Conservation (phyloP, 2,113 vertebrate genomes). For the Thunnus maccoyii region DNA sequence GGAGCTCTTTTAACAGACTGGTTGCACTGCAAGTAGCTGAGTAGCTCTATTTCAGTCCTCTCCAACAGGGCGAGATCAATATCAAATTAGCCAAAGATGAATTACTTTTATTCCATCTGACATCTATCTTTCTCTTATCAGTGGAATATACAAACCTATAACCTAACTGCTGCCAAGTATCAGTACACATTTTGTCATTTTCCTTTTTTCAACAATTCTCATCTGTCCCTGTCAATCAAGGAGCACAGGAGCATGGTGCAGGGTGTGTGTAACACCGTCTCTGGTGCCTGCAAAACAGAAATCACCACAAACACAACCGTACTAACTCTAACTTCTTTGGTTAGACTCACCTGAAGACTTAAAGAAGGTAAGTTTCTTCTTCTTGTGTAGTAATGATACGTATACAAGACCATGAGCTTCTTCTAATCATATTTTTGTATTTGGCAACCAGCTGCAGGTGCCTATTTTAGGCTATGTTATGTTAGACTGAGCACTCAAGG, state of each 20-base stretch:
- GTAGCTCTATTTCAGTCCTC: background rate
- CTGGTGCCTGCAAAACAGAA: slow-evolving; percentile 29
- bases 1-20: too few relatives aligned
- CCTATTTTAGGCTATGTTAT: slow-evolving; percentile 73
- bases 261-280: slow-evolving; percentile 32
- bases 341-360: background rate
- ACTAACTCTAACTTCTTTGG: background rate
- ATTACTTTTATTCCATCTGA: too few relatives aligned
- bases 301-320: slow-evolving; percentile 16
- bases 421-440: background rate
- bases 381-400: background rate
- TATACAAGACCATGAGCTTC: slow-evolving; percentile 5
- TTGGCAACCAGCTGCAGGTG: slow-evolving; percentile 14
- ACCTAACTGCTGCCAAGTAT: background rate
- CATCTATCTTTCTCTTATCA: too few relatives aligned
- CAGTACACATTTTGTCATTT: slow-evolving; percentile 37
- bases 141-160: background rate
- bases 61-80: too few relatives aligned
- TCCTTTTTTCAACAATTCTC: slow-evolving; percentile 55
- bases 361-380: slow-evolving; percentile 63
- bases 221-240: slow-evolving; percentile 84
- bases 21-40: too few relatives aligned
- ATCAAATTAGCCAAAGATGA: too few relatives aligned
- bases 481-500: slow-evolving; percentile 20
- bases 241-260: slow-evolving; percentile 34